Evolutionary conservation across 2,113 vertebrate species (phyloP).

Genomic region (Calonectris borealis): DNA sequence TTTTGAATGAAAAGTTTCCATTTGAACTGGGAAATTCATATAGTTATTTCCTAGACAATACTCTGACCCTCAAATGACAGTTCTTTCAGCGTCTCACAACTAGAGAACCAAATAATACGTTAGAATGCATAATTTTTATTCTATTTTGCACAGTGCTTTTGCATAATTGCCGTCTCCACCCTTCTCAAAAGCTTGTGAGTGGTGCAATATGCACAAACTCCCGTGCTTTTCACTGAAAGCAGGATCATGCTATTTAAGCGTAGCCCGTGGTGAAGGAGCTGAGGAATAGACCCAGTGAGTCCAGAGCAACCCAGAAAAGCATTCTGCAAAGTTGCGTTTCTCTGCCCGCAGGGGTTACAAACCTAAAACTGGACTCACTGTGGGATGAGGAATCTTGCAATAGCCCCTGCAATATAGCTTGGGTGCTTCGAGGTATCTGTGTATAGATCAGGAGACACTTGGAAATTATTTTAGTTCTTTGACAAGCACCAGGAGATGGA

Average conservation of each 20-base stretch:
- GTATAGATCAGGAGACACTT: background rate
- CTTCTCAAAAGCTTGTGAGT: background rate
- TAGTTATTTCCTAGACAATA: background rate
- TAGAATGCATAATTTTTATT: background rate
- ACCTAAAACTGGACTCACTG: background rate
- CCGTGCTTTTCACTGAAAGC: background rate
- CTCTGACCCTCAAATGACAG: background rate
- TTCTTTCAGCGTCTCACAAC: background rate
- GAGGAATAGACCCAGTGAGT: background rate
- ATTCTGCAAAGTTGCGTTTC: background rate
- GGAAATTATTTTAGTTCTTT: background rate
- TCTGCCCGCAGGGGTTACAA: background rate
- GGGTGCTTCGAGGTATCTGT: background rate
- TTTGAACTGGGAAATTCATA: background rate
- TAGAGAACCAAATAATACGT: background rate
- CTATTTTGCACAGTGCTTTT: background rate
- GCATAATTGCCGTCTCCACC: background rate
- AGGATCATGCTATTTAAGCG: background rate
- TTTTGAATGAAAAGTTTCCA: background rate
- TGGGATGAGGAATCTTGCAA: background rate
- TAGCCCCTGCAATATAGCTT: background rate
- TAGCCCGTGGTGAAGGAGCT: background rate
- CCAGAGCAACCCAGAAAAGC: background rate
- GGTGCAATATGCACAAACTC: background rate
- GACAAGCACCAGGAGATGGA: conserved; percentile 47